These are phyloP conservation scores for Steatocranus sp. DNA, from an alignment of 2,797 vertebrate species.

Conservation along the genomic window DNA sequence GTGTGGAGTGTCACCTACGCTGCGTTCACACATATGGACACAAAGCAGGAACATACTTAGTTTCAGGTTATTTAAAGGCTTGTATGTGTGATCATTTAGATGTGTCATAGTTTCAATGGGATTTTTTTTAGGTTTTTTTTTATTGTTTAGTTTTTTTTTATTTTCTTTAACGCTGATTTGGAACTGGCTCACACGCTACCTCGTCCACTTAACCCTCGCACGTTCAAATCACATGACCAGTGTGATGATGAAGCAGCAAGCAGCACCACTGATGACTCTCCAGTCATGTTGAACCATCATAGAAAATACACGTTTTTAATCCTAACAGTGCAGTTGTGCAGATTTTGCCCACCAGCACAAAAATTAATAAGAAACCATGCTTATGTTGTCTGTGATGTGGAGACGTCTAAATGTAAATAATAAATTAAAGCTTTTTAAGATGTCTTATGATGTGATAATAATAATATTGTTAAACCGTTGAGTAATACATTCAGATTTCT, in stretches of 20 bases:
- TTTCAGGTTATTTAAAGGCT: not conserved
- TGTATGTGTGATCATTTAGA: not conserved
- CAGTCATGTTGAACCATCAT: not conserved
- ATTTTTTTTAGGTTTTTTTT: too few species aligned
- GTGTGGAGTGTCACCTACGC: not conserved
- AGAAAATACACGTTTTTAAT: not conserved
- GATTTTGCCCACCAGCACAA: not conserved
- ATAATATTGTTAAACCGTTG: not conserved
- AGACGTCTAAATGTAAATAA: not conserved
- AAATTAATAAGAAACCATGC: not conserved
- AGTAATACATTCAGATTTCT: not conserved
- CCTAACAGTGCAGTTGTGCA: not conserved
- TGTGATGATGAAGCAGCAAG: not conserved
- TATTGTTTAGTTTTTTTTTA: too few species aligned
- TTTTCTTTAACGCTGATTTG: not conserved
- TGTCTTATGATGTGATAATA: not conserved
- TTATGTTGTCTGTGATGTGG: not conserved
- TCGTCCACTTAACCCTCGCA: not conserved
- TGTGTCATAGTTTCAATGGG: not conserved
- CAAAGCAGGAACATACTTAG: not conserved
- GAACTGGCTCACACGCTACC: not conserved
- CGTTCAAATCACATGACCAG: not conserved
- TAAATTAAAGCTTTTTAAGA: rapidly evolving
- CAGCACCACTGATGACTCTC: not conserved
- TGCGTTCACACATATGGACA: rapidly evolving